Conservation (phyloP, 2,888 invertebrate genomes). For the Hololepta plana region DNA sequence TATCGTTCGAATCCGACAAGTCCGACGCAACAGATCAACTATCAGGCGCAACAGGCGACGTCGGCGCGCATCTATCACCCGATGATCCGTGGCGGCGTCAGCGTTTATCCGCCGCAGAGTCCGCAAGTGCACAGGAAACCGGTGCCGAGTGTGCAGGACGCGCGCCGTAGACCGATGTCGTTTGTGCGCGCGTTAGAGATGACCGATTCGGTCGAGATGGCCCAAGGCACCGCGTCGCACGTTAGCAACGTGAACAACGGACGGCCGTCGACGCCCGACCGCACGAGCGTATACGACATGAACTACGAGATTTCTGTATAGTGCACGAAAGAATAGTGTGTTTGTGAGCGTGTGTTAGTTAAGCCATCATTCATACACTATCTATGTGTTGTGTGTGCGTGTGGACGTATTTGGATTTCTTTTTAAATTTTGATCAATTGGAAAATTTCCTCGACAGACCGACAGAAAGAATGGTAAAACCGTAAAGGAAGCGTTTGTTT, state of each 20-base stretch:
- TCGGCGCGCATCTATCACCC: conserved; percentile 35
- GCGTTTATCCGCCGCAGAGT: conserved; percentile 40
- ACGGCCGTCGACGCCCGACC: conserved; percentile 39
- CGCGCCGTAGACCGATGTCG: conserved; percentile 58
- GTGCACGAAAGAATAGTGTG: too few relatives aligned
- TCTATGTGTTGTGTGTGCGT: too few relatives aligned
- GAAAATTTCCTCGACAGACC: too few relatives aligned
- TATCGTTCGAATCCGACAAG: conserved; percentile 54
- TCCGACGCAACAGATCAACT: conserved; percentile 35
- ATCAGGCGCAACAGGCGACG: conserved; percentile 16
- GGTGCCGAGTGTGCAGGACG: conserved; percentile 26
- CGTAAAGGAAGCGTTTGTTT: too few relatives aligned
- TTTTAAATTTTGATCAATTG: too few relatives aligned
- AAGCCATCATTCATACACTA: too few relatives aligned
- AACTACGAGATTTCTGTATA: conserved; percentile 92
- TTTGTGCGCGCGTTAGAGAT: conserved; percentile 81
- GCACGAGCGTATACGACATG: conserved; percentile 84
- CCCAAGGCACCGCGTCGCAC: conserved; percentile 25
- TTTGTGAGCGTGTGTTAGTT: too few relatives aligned
- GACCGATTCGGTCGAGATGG: conserved; percentile 75
- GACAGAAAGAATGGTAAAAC: too few relatives aligned
- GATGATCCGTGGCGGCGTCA: conserved; percentile 44
- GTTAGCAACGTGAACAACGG: conserved; percentile 22
- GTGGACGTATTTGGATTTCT: too few relatives aligned
- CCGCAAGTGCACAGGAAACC: conserved; percentile 33